Percentiles rank a stretch among this genome's conserved stretches.
Evolutionary conservation across 1,140 invertebrate genomes (phyloP).

Genomic region (Temnothorax curvispinosus): DNA sequence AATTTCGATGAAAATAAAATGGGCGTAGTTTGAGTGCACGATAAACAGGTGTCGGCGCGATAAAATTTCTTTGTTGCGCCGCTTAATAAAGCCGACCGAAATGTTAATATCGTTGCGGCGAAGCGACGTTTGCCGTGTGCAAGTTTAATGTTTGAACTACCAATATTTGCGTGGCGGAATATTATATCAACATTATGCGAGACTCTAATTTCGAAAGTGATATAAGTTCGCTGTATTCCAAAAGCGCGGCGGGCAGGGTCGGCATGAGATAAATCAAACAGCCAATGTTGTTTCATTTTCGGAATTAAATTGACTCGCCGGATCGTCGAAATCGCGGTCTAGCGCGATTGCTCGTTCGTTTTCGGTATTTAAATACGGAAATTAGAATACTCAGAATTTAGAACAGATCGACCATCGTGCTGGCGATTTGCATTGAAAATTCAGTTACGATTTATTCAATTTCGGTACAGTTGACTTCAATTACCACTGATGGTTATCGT

Average conservation of each 20-base stretch:
- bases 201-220: slow-evolving; percentile 60
- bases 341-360: slow-evolving; percentile 34
- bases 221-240: slow-evolving; percentile 51
- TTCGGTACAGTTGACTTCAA: background rate
- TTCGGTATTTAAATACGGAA: slow-evolving; percentile 38
- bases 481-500: background rate
- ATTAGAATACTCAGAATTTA: slow-evolving; percentile 18
- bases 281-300: slow-evolving; percentile 58
- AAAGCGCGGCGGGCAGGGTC: slow-evolving; percentile 14
- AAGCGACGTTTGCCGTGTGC: slow-evolving; percentile 28
- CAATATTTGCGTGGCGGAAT: slow-evolving; percentile 56
- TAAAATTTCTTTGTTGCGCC: slow-evolving; percentile 54
- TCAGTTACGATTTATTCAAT: background rate
- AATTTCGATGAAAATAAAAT: slow-evolving; percentile 51
- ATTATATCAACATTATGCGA: slow-evolving; percentile 63
- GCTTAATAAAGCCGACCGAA: slow-evolving; percentile 60
- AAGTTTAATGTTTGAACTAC: slow-evolving; percentile 57
- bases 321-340: slow-evolving; percentile 28
- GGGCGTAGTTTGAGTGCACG: background rate
- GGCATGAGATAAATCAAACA: slow-evolving; percentile 54
- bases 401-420: background rate
- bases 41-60: slow-evolving; percentile 34
- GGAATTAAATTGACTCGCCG: slow-evolving; percentile 55
- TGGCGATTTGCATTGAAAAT: slow-evolving; percentile 1
- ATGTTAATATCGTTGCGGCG: slow-evolving; percentile 58